Base-by-base conservation (phyloP, 2,888 invertebrate genomes). In the Apamea anceps region DNA sequence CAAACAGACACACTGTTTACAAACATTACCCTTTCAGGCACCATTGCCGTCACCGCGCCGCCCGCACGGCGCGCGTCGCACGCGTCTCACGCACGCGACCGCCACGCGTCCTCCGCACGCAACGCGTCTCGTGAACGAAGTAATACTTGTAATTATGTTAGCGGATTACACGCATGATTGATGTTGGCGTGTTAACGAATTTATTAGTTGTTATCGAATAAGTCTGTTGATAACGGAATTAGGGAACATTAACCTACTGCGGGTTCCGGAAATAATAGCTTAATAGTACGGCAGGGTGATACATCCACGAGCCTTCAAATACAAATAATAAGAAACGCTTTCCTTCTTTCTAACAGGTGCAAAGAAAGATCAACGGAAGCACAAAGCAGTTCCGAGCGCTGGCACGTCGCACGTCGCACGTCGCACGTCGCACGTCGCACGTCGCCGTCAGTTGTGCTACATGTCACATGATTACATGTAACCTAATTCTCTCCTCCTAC, bases 151-250 rank as follows among this genome's bases (percentile, higher is more conserved):
- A 85, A 87, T 87, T 86, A 77, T 82, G 81, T 85, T 85, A 87
- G 71, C 75, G 84, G 89, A 84, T 89, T 84, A 88, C 82, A 82
- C 77, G 81, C 72, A 76, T 87, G 87, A 88, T 89, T 81, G 89
- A 89, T 88, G 88, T 84, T 84, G 62, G 71, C 86, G 77, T 88
- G 86, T 75, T 79, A 75, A 84, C 80, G 80, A 88, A 85, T 81
- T 81, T 85, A 85, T 85, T 87, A 85, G 85, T 77, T 81, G 75
- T 84, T 85, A 87, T 85, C 85, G 70, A 87, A 72, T 82, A 72
- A 72, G 28, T 60, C n/a, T 65, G 73, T 72, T 73, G 73, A 77
- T 77, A 72, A 51, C 63, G 42, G 85, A 63, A 63, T 87, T 84
- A 87, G 25, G 65, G 75, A 75, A 84, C 63, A 67, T 84, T 87